These are phyloP conservation scores for Gymnocheta viridis DNA, from an alignment of 2,888 invertebrate genomes.

Conservation along the genomic window DNA sequence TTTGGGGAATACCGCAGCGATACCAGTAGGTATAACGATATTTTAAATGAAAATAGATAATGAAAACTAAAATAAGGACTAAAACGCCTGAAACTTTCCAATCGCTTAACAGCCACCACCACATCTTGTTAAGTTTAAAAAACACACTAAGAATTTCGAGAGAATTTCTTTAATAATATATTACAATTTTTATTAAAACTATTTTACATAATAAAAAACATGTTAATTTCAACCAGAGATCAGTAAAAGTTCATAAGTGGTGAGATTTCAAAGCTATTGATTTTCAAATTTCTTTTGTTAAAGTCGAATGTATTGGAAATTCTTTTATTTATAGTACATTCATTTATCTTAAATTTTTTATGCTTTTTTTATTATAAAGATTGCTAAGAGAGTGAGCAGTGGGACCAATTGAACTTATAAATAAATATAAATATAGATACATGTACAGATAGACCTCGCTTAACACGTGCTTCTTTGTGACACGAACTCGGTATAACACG, in stretches of 20 bases:
- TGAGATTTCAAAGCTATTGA: conserved; percentile 3
- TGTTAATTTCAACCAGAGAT: conserved; percentile 8
- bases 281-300: background rate
- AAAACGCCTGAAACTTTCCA: conserved; percentile 29
- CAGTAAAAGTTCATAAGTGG: conserved; percentile 7
- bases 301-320: background rate
- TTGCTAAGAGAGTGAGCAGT: too few species aligned
- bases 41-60: conserved; percentile 69
- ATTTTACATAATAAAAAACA: background rate
- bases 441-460: too few species aligned
- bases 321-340: background rate
- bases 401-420: too few species aligned
- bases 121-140: background rate
- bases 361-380: background rate
- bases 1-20: conserved; percentile 77
- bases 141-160: background rate
- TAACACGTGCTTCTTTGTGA: too few species aligned
- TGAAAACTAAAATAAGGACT: conserved; percentile 33
- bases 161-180: background rate
- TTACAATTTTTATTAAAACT: background rate
- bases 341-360: background rate
- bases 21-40: conserved; percentile 77
- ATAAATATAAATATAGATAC: too few species aligned
- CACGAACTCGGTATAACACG: too few species aligned
- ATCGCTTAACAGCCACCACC: conserved; percentile 63